Evolutionary conservation across 37 sponge, comb jelly and placozoan species (phyloP).

Genomic region (Aplysina aerophoba): DNA sequence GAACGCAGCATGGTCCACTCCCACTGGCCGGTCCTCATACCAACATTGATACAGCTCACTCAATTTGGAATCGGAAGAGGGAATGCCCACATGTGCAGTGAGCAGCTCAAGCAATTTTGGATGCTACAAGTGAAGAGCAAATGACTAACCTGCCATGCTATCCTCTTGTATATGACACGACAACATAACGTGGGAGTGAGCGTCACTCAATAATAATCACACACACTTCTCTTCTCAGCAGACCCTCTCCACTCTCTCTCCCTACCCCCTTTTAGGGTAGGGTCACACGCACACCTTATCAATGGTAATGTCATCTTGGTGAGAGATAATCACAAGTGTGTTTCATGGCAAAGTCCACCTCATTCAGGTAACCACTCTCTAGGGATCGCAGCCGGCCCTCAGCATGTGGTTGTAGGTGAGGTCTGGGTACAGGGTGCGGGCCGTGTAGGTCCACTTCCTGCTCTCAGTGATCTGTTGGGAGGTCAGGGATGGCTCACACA

Average conservation of each 20-base stretch:
- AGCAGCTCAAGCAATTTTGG: constrained; percentile 16
- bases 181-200: no score
- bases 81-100: constrained; percentile 8
- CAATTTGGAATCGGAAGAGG: neutral
- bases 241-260: no score
- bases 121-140: constrained; percentile 9
- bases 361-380: constrained; percentile 79
- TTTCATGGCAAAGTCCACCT: constrained; percentile 86
- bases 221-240: no score
- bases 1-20: neutral
- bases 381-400: constrained; percentile 55
- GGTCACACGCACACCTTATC: constrained; percentile 29
- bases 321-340: constrained; percentile 59
- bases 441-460: constrained; percentile 26
- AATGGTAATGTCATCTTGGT: constrained; percentile 29
- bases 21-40: neutral
- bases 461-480: constrained; percentile 10
- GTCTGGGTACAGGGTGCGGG: constrained; percentile 16
- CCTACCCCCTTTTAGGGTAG: neutral
- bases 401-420: constrained; percentile 28
- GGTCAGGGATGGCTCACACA: no score
- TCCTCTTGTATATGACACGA: no score
- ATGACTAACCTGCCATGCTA: no score
- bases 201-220: no score
- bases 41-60: neutral